Base-by-base conservation (phyloP, 2,113 vertebrate species). In the Rhabdomys dilectus region DNA sequence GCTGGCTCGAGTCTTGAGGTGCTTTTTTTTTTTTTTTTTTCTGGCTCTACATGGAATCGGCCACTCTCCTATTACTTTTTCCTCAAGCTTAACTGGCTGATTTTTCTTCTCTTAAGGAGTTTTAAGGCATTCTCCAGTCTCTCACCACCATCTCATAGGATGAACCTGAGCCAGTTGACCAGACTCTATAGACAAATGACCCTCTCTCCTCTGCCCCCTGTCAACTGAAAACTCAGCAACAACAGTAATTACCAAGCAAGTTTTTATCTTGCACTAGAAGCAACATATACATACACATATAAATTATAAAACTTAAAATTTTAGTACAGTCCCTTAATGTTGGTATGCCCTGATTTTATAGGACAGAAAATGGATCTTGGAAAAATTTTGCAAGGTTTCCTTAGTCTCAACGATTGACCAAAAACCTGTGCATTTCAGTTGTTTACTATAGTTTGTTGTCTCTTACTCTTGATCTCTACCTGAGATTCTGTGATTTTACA, bases 381-480 rank as follows among this genome's bases (percentile, higher is more conserved):
- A 77, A 11, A 89, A 88, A 86, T 15, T 53, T 39, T 94, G 36
- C n/a, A 94, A 91, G 3, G 72, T 93, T n/a, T 11, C 58, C 51
- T 39, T 53, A 92, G 36, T 88, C 16, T 88, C 16, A 62, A 36
- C 26, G 34, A 66, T 66, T 31, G 15, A 62, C 24, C 7, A 29
- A 62, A 62, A 62, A 85, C 93, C 88, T 56, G 68, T 88, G 87
- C 24, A 93, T 95, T 95, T 91, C 76, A 90, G 51, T 90, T 51
- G 78, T 31, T 56, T 58, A 77, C 90, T 80, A n/a, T 70, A 62
- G 58, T 48, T 89, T 17, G 51, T 81, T 87, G n/a, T 51, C 70
- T 91, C 80, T 88, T 45, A 66, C 26, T 94, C 34, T 91, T 34
- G 94, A 56, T 81, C 95, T 34, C 42, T 91, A 64, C 24, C 66